Base-by-base conservation (phyloP, 1,140 invertebrate genomes). In the Parasteatoda tepidariorum region DNA sequence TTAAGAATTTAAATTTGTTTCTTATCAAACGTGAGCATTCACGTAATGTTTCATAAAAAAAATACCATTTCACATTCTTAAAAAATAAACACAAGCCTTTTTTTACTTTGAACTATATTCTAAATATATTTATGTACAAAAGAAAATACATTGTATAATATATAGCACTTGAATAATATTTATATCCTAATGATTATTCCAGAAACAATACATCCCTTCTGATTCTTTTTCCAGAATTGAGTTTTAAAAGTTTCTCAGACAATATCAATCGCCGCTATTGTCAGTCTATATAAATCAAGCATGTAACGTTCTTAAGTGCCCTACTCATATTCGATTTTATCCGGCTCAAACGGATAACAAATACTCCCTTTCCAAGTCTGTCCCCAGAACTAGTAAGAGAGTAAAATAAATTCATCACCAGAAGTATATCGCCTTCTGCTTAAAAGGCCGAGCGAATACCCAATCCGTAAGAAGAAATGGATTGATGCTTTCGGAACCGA, bases 401-500 rank as follows among this genome's bases (percentile, higher is more conserved):
- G 28, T 48, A 28, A 48, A 66, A 78, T 64, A 57, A 78, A 78
- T 78, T 78, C 61, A 78, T 78, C 74, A 78, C 61, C 5, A n/a
- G 61, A 28, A 28, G 41, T n/a, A 34, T 66, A 48, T 66, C 34
- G 61, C 74, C 74, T 78, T 78, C 74, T 78, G 74, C 66, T 78
- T 78, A 78, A 74, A 59, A 34, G 71, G 57, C 61, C 33, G 38
- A 30, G 28, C 1, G 31, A 22, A 22, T 59, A 66, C 28, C n/a
- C n/a, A 13, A 9, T 18, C 38, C 1, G 4, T 26, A 18, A n/a
- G n/a, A 75, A 57, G 28, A 62, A 41, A 66, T 41, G 59, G 41
- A 78, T 78, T 66, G 74, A 64, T 78, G 74, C 74, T 31, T 48
- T 78, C 38, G 57, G 61, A 78, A 78, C 66, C 66, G 61, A 61